A percentile compares a stretch with the other conserved stretches of the same genome.
Conservation (phyloP, 2,888 invertebrate species). For the Bembecia ichneumoniformis region DNA sequence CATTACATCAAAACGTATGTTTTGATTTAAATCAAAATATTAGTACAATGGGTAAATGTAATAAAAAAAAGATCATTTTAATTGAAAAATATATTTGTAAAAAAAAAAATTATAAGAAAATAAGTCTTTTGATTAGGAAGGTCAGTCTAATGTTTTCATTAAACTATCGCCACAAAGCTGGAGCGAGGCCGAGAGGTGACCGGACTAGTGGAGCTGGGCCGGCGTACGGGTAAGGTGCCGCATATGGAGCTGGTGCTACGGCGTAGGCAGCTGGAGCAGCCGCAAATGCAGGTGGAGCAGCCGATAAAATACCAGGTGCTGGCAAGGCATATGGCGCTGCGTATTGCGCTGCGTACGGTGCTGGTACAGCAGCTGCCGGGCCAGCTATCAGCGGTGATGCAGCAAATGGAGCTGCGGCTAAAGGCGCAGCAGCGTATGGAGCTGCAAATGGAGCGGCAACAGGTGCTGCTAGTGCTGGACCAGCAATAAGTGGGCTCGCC, state of each 20-base stretch:
- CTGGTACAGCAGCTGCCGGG: constrained; percentile 20
- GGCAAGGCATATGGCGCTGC: constrained; percentile 13
- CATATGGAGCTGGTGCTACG: constrained; percentile 19
- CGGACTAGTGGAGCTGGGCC: constrained; percentile 33
- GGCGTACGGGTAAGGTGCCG: constrained; percentile 26
- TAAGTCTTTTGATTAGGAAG: constrained; percentile 45
- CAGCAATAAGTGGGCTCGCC: constrained; percentile 42
- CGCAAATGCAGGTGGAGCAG: constrained; percentile 5
- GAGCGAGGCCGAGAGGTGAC: constrained; percentile 39
- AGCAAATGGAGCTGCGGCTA: constrained; percentile 24
- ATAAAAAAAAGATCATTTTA: background rate
- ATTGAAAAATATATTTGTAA: background rate
- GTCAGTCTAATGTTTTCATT: constrained; percentile 44
- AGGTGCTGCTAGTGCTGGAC: constrained; percentile 13
- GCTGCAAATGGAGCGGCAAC: constrained; percentile 18
- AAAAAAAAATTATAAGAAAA: constrained; percentile 1
- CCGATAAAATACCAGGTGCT: constrained; percentile 4
- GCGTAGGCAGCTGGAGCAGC: constrained; percentile 13
- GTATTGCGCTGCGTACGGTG: constrained; percentile 12
- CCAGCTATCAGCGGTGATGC: constrained; percentile 14
- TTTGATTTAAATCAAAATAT: no score
- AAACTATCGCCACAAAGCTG: constrained; percentile 65
- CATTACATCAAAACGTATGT: no score
- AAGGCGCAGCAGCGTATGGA: constrained; percentile 18
- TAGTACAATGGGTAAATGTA: no score